A percentile compares a stretch with the other conserved stretches of the same genome.
Conservation (phyloP, 2,113 vertebrate species). For the Dermatemys mawii region DNA sequence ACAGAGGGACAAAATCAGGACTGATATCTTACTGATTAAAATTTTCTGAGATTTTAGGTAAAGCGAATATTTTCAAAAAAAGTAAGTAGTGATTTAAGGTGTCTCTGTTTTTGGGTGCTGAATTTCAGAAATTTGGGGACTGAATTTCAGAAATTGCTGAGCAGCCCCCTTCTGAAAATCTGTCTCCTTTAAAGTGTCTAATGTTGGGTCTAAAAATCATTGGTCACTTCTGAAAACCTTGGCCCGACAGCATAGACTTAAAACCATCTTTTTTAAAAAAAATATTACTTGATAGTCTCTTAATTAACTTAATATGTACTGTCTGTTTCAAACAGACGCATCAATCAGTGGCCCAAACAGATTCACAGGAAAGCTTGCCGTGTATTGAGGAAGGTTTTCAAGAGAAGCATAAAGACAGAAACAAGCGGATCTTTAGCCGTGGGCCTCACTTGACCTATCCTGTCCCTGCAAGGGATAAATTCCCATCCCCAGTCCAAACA, state of each 20-base stretch:
- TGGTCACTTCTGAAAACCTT: neutral
- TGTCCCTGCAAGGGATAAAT: neutral
- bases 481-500: constrained; percentile 19
- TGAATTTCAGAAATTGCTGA: neutral
- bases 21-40: neutral
- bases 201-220: neutral
- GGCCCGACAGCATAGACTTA: neutral
- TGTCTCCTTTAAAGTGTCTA: neutral
- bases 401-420: neutral
- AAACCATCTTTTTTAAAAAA: neutral
- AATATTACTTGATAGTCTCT: neutral
- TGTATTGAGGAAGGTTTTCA: neutral
- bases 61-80: neutral
- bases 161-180: neutral
- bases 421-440: neutral
- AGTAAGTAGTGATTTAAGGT: neutral
- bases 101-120: neutral
- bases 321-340: neutral
- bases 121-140: neutral
- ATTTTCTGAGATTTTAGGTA: neutral
- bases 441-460: neutral
- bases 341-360: neutral
- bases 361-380: neutral
- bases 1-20: neutral
- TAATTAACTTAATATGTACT: neutral